Conservation (phyloP, 2,888 invertebrate species). For the Elgonia sp. region DNA sequence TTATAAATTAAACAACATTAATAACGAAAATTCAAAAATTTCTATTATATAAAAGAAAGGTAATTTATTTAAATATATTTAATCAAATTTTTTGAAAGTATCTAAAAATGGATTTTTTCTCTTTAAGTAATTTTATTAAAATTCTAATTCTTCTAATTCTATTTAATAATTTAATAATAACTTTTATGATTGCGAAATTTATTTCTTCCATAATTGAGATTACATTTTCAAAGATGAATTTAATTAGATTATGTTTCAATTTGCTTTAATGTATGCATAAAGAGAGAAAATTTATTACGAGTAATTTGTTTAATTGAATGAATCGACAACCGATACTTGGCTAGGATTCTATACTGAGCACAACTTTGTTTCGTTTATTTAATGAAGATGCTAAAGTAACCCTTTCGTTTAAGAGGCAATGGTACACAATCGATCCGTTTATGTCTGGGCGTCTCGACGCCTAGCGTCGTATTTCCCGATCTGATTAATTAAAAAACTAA, state of each 20-base stretch:
- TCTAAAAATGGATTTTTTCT: too few species aligned
- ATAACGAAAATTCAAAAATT: too few species aligned
- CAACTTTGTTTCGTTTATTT: conserved; percentile 42
- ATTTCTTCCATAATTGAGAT: too few species aligned
- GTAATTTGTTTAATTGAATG: conserved; percentile 3
- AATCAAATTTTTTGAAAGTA: too few species aligned
- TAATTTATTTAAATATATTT: too few species aligned
- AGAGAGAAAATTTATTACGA: not conserved
- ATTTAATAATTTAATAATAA: too few species aligned
- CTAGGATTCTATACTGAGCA: not conserved
- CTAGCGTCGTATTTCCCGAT: conserved; percentile 73
- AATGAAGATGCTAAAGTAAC: conserved; percentile 67
- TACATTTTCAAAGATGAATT: too few species aligned
- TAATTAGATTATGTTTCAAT: not conserved
- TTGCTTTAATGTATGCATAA: not conserved
- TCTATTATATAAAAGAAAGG: too few species aligned
- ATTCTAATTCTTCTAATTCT: too few species aligned
- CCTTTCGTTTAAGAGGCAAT: conserved; percentile 80
- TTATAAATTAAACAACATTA: too few species aligned
- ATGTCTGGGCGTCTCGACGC: conserved; percentile 82
- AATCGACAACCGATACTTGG: not conserved
- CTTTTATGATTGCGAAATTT: too few species aligned
- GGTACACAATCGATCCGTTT: conserved; percentile 84
- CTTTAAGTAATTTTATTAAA: too few species aligned
- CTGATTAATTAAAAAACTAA: conserved; percentile 59